Base-by-base conservation (phyloP, 2,888 invertebrate species). In the Eristalis arbustorum region DNA sequence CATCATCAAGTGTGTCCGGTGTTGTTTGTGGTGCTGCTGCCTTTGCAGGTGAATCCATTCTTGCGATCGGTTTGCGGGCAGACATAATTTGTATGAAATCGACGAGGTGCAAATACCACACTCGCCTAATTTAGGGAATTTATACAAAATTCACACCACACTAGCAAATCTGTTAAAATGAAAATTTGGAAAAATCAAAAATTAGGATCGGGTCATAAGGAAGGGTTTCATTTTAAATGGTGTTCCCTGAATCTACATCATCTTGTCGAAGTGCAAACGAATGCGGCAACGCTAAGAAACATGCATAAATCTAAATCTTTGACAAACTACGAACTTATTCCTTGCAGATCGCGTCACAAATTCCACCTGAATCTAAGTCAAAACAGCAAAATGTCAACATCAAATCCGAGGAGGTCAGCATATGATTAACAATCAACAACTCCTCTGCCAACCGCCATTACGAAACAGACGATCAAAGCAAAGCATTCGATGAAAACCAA, bases 51-150 rank as follows among this genome's bases (percentile, higher is more conserved):
- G 66, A 66, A 37, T 85, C 85, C 85, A 85, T 85, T 31, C 85
- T 81, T 25, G 85, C 85, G 0, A 85, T 56, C 63, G 85, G 77
- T 42, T 85, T 85, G 22, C 85, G 77, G 57, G 85, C 85, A 25
- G 85, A 85, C 85, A 85, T 85, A 49, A 5, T 49, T 49, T 59
- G 6, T 49, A 8, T 49, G 8, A 49, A 49, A 49, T 49, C 49
- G 18, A 49, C 49, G 49, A 49, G 49, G 18, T 49, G 49, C 8
- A n/a, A 49, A 18, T n/a, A 49, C 18, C 18, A 49, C 18, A 49
- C 18, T 49, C 49, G 49, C 49, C 49, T 49, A 49, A 18, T 18
- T 49, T 18, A 49, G 5, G 8, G 49, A 49, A 49, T 18, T 49
- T n/a, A 49, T 49, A 59, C n/a, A n/a, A n/a, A n/a, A n/a, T 59